Evolutionary conservation across 1,140 invertebrate genomes (phyloP).

Genomic region (Drosophila busckii): DNA sequence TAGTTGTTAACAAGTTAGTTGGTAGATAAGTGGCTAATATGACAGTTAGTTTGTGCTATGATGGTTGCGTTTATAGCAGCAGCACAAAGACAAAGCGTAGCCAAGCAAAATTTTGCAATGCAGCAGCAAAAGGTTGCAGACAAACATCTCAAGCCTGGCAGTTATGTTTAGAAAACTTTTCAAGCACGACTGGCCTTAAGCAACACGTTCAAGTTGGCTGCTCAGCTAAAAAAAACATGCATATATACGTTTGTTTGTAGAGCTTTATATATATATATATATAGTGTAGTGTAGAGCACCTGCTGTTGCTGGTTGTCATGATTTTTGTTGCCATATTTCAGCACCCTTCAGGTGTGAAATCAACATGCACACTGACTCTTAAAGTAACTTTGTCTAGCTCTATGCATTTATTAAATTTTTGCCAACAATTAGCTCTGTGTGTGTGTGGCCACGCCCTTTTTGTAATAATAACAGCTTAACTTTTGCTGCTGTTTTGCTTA

Average conservation of each 20-base stretch:
- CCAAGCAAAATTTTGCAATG: too few relatives aligned
- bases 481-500: constrained; percentile 23
- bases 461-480: too few relatives aligned
- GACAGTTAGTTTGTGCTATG: too few relatives aligned
- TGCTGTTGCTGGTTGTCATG: constrained; percentile 13
- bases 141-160: constrained; percentile 36
- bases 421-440: neutral
- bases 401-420: too few relatives aligned
- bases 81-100: too few relatives aligned
- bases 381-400: too few relatives aligned
- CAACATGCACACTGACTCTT: constrained; percentile 39
- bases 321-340: constrained; percentile 66
- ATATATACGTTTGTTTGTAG: too few relatives aligned
- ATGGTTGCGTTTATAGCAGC: too few relatives aligned
- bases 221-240: constrained; percentile 55
- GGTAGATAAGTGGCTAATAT: too few relatives aligned
- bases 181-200: constrained; percentile 69
- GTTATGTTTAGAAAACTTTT: constrained; percentile 72
- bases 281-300: too few relatives aligned
- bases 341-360: constrained; percentile 72
- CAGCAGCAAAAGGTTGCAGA: constrained; percentile 29
- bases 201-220: constrained; percentile 69
- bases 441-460: constrained; percentile 7
- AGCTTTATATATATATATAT: too few relatives aligned
- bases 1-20: too few relatives aligned